phyloP scores from a whole-genome alignment of 2,888 invertebrate genomes.

The Luperina testacea region DNA sequence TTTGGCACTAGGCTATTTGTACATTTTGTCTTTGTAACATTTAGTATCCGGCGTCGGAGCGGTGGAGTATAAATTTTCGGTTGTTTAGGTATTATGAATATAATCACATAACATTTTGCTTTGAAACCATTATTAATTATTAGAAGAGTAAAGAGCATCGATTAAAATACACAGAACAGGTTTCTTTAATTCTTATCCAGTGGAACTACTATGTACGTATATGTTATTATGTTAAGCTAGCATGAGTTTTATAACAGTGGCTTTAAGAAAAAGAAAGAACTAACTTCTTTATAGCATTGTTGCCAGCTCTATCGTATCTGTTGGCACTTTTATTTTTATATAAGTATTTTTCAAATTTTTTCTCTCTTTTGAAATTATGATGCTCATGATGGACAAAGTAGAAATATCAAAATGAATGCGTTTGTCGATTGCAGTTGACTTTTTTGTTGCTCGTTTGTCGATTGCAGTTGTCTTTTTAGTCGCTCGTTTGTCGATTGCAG shows the following conservation, averaged over 20 bases:
- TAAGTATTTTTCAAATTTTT: no score
- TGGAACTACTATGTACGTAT: neutral
- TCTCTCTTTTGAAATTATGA: neutral
- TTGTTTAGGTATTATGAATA: neutral
- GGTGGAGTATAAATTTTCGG: neutral
- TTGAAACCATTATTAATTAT: neutral
- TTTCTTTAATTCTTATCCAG: neutral
- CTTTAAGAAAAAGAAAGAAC: neutral
- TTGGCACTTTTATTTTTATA: neutral
- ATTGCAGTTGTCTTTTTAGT: no score
- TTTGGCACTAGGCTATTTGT: no score
- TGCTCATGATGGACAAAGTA: neutral
- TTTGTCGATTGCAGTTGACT: no score
- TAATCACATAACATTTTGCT: neutral
- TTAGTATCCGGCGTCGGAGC: no score
- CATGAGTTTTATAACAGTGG: neutral
- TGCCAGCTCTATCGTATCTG: neutral
- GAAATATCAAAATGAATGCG: neutral
- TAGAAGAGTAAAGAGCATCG: neutral
- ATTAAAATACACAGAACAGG: slow-evolving; percentile 12
- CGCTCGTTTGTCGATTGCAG: no score
- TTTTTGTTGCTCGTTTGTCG: no score
- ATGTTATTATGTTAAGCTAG: neutral
- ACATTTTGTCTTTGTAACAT: no score
- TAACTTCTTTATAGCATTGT: neutral